A percentile compares a stretch with the other conserved stretches of the same genome.
These are phyloP conservation scores for Ochlodes sylvanus DNA, from an alignment of 2,888 invertebrate genomes.

Conservation along the genomic window DNA sequence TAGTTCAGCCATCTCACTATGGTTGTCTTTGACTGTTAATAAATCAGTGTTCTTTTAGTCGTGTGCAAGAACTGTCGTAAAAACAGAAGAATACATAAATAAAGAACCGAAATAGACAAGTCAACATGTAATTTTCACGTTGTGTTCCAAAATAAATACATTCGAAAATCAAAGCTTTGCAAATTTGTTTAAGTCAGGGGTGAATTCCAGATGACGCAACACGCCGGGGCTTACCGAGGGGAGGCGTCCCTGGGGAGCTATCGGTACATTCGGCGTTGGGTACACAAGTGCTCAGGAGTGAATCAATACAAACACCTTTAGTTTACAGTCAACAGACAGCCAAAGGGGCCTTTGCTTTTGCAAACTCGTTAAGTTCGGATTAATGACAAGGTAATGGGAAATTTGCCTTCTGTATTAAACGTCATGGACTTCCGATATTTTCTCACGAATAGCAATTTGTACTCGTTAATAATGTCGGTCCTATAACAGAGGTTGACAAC, in stretches of 20 bases:
- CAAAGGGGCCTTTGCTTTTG: conserved; percentile 20
- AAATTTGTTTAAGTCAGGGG: conserved; percentile 43
- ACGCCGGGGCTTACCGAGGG: conserved; percentile 33
- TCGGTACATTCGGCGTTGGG: conserved; percentile 40
- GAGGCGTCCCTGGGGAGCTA: conserved; percentile 44
- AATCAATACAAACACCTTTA: conserved; percentile 51
- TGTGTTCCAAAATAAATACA: conserved; percentile 20
- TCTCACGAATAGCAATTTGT: too few species aligned
- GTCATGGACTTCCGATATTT: too few species aligned
- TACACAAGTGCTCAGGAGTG: conserved; percentile 44
- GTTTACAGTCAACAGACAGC: conserved; percentile 30
- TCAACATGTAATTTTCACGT: conserved; percentile 6
- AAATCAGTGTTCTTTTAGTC: too few species aligned
- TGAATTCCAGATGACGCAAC: conserved; percentile 40
- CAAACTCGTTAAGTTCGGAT: conserved; percentile 19
- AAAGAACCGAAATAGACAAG: not conserved
- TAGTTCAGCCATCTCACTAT: too few species aligned
- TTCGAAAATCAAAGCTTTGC: conserved; percentile 36
- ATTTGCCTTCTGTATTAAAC: not conserved
- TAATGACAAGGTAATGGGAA: conserved; percentile 13
- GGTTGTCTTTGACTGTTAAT: too few species aligned
- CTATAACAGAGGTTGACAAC: too few species aligned
- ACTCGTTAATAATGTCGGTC: too few species aligned
- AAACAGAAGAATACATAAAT: not conserved
- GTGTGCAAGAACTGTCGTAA: not conserved